phyloP scores from a whole-genome alignment of 2,797 vertebrate genomes.

The Lacerta agilis region DNA sequence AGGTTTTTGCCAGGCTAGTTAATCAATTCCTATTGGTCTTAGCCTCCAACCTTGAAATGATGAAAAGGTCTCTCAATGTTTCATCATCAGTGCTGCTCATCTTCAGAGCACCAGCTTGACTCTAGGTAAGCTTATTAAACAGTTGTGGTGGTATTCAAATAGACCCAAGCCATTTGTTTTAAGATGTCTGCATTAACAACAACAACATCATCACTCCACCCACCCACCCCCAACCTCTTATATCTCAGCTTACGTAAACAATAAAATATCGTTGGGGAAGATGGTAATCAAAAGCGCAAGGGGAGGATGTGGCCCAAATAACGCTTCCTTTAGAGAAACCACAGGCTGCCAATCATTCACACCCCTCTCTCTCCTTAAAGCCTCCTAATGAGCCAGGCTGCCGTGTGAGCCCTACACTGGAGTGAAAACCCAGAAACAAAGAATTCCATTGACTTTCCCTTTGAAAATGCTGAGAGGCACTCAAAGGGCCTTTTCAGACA shows the following conservation, averaged over 20 bases:
- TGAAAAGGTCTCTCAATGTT: conserved; percentile 58
- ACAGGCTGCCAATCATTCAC: conserved; percentile 51
- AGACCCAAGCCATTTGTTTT: conserved; percentile 46
- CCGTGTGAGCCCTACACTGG: conserved; percentile 38
- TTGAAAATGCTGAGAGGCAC: conserved; percentile 48
- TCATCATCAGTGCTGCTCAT: conserved; percentile 65
- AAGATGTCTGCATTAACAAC: conserved; percentile 31
- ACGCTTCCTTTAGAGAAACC: conserved; percentile 39
- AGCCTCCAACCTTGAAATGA: conserved; percentile 58
- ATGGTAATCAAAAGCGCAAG: conserved; percentile 18
- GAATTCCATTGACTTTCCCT: conserved; percentile 46
- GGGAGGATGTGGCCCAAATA: conserved; percentile 48
- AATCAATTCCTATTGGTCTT: conserved; percentile 55
- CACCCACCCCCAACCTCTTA: conserved; percentile 48
- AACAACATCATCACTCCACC: conserved; percentile 24
- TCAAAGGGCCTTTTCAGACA: conserved; percentile 17
- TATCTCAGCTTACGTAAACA: conserved; percentile 21
- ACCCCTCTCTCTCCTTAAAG: conserved; percentile 46
- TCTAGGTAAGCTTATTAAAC: conserved; percentile 32
- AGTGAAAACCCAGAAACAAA: conserved; percentile 47
- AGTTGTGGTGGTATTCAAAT: conserved; percentile 32
- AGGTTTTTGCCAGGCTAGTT: conserved; percentile 56
- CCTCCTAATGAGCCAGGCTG: conserved; percentile 56
- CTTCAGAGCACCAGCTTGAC: conserved; percentile 40
- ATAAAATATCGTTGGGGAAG: conserved; percentile 28